A percentile compares a stretch with the other conserved stretches of the same genome.
These are phyloP conservation scores for Campylorhamphus procurvoides DNA, from an alignment of 2,113 vertebrate species.

Conservation along the genomic window DNA sequence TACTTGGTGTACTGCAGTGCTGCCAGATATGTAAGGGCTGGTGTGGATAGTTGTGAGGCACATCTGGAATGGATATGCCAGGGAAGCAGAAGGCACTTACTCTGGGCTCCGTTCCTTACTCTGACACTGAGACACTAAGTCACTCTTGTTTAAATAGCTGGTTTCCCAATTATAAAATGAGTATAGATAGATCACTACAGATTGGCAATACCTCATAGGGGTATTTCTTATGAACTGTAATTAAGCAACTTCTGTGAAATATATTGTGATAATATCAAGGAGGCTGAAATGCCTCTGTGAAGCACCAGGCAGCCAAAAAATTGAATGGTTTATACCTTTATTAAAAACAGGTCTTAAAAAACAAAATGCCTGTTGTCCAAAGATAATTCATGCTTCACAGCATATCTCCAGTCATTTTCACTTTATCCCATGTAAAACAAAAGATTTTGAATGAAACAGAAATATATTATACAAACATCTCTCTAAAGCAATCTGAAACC, in stretches of 20 bases:
- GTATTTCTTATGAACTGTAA: background rate
- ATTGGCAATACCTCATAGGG: background rate
- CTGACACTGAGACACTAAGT: background rate
- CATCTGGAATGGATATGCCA: background rate
- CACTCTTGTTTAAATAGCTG: background rate
- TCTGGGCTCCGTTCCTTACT: background rate
- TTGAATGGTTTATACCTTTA: background rate
- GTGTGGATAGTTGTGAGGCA: background rate
- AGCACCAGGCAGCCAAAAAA: background rate
- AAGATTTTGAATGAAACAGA: conserved; percentile 36
- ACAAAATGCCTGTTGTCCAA: background rate
- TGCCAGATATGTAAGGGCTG: background rate
- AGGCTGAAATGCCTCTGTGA: background rate
- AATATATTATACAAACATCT: background rate
- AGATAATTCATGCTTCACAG: background rate
- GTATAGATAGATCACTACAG: background rate
- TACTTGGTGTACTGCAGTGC: background rate
- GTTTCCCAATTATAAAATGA: background rate
- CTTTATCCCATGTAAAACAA: conserved; percentile 22
- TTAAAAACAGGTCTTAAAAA: conserved; percentile 1
- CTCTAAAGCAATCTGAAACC: conserved; percentile 56
- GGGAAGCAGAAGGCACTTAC: background rate
- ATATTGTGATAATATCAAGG: background rate
- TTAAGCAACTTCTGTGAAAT: background rate
- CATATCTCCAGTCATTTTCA: conserved; percentile 11